Evolutionary conservation across 1,140 invertebrate species (phyloP).

Genomic region (Drosophila hydei): DNA sequence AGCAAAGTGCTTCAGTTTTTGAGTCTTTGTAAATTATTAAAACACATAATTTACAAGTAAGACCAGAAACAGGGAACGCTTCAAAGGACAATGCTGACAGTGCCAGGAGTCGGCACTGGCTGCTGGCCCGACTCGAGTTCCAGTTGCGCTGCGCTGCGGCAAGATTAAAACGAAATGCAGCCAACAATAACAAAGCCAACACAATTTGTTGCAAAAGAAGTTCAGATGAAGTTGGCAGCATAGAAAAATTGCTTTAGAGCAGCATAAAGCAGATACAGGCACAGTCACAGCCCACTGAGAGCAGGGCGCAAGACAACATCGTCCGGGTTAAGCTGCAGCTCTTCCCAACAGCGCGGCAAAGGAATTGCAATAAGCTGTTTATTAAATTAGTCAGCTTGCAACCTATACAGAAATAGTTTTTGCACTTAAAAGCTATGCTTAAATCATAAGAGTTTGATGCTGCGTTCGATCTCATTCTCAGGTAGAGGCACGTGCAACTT

Average conservation of each 20-base stretch:
- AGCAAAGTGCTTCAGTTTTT: slow-evolving; percentile 74
- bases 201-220: slow-evolving; percentile 49
- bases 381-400: slow-evolving; percentile 3
- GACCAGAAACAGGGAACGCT: slow-evolving; percentile 34
- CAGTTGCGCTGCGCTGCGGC: slow-evolving; percentile 1
- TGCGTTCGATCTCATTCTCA: too few relatives aligned
- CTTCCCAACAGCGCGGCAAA: slow-evolving; percentile 47
- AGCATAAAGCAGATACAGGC: slow-evolving; percentile 3
- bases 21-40: slow-evolving; percentile 80
- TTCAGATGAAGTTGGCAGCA: slow-evolving; percentile 42
- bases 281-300: neutral
- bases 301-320: slow-evolving; percentile 3
- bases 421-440: too few relatives aligned
- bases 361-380: slow-evolving; percentile 50
- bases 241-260: slow-evolving; percentile 17
- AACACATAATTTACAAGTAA: slow-evolving; percentile 74
- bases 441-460: too few relatives aligned
- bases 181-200: slow-evolving; percentile 52
- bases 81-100: slow-evolving; percentile 39
- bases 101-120: slow-evolving; percentile 15
- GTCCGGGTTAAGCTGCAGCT: slow-evolving; percentile 59
- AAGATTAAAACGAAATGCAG: slow-evolving; percentile 40
- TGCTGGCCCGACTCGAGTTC: neutral
- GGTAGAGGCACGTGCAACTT: too few relatives aligned
- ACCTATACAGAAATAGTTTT: neutral